Evolutionary conservation across 23 tunicate species (phyloP).

Genomic region (Clavelina lepadiformis): DNA sequence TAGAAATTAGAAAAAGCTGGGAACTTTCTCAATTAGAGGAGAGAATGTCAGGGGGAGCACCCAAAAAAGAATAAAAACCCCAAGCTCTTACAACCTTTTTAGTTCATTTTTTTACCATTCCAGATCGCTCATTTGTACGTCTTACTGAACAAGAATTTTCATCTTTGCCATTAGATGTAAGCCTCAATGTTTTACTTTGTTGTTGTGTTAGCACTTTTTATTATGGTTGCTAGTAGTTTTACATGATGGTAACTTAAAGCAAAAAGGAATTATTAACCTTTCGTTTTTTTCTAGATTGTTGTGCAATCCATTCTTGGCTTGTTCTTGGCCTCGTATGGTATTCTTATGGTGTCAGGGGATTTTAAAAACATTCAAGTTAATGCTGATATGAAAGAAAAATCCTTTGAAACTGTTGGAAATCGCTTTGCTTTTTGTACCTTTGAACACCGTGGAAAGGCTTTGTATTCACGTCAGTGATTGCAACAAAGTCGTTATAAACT

Average conservation of each 20-base stretch:
- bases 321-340: constrained; percentile 58
- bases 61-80: too few species aligned
- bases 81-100: not conserved
- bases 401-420: constrained; percentile 74
- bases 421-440: constrained; percentile 70
- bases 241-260: not conserved
- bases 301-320: constrained; percentile 66
- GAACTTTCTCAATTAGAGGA: too few species aligned
- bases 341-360: constrained; percentile 73
- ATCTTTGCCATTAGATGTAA: constrained; percentile 86
- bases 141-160: constrained; percentile 87
- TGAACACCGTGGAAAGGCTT: constrained; percentile 82
- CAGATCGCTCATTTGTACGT: constrained; percentile 93
- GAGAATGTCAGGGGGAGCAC: too few species aligned
- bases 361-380: constrained; percentile 86
- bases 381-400: constrained; percentile 76
- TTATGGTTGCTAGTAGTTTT: not conserved
- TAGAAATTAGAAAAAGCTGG: too few species aligned
- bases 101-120: not conserved
- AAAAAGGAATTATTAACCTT: constrained; percentile 3
- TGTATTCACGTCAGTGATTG: constrained; percentile 2
- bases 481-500: not conserved
- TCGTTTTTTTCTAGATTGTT: constrained; percentile 55
- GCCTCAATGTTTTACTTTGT: constrained; percentile 2
- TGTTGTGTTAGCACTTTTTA: not conserved